Conservation (phyloP, 2,888 invertebrate genomes). For the Ganaspis brasiliensis region DNA sequence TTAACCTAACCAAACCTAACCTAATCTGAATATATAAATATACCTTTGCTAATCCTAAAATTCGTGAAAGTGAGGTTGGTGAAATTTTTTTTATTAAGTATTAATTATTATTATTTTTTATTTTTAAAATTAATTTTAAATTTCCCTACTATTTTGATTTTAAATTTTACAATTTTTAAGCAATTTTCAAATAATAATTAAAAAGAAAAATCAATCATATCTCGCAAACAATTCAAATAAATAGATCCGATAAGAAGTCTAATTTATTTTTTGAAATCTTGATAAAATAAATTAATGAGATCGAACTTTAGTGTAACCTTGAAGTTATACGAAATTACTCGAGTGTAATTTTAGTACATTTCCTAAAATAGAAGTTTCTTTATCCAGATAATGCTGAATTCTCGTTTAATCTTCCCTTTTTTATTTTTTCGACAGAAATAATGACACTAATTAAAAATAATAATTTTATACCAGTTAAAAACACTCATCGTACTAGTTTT, state of each 20-base stretch:
- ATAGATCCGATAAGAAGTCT: neutral
- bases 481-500: too few relatives aligned
- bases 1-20: too few relatives aligned
- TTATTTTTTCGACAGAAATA: neutral
- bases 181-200: neutral
- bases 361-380: constrained; percentile 23
- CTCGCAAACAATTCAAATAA: neutral
- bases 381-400: constrained; percentile 2
- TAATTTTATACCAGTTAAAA: neutral
- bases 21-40: too few relatives aligned
- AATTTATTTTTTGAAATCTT: neutral
- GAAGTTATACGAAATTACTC: neutral
- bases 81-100: too few relatives aligned
- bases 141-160: too few relatives aligned
- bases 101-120: too few relatives aligned
- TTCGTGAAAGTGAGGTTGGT: too few relatives aligned
- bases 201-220: neutral
- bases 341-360: too few relatives aligned
- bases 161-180: too few relatives aligned
- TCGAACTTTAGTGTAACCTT: neutral
- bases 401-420: constrained; percentile 1
- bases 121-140: too few relatives aligned
- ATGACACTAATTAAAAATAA: neutral
- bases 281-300: constrained; percentile 9
- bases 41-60: too few relatives aligned